Conservation (phyloP, 1,140 invertebrate species). For the Maniola jurtina region DNA sequence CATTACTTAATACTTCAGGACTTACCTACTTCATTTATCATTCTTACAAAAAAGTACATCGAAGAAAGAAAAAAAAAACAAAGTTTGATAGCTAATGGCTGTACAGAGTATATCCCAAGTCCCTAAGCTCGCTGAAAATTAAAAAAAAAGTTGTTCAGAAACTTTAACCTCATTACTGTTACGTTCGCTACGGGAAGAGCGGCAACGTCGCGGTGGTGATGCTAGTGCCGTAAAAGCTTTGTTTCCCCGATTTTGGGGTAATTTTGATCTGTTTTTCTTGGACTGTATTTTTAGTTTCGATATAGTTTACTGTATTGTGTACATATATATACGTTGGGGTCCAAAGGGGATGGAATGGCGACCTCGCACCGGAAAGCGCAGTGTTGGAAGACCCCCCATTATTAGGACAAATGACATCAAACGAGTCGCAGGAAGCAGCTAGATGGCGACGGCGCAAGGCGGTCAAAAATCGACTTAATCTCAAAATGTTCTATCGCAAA, state of each 20-base stretch:
- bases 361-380: no score
- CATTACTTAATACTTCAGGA: conserved; percentile 1
- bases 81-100: conserved; percentile 36
- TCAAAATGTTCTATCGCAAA: no score
- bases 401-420: no score
- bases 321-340: no score
- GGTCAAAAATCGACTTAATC: no score
- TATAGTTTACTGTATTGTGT: no score
- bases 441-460: no score
- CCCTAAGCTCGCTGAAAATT: conserved; percentile 54
- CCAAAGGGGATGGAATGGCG: no score
- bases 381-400: no score
- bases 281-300: no score
- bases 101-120: conserved; percentile 32
- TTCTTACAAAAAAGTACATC: conserved; percentile 8
- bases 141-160: conserved; percentile 57
- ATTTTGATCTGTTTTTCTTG: no score
- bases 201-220: conserved; percentile 59
- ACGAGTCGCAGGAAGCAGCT: no score
- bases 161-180: conserved; percentile 71
- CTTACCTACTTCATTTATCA: conserved; percentile 9
- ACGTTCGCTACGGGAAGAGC: conserved; percentile 48
- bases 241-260: conserved; percentile 33
- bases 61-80: conserved; percentile 5
- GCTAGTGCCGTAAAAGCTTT: conserved; percentile 45